phyloP scores from a whole-genome alignment of 1,140 invertebrate species.

The Sycophila sp. region DNA sequence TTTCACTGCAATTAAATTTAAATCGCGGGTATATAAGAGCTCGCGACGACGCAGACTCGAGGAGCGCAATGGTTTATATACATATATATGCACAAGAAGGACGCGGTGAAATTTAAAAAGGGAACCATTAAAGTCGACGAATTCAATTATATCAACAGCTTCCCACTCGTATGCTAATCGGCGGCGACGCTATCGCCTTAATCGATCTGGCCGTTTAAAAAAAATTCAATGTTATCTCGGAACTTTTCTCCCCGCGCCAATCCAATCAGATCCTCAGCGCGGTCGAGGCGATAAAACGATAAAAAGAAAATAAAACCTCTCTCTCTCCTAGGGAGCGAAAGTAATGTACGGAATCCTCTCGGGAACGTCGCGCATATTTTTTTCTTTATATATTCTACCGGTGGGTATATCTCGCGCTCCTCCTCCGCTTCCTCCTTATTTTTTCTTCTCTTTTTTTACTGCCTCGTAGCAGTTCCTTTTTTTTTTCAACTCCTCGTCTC shows the following conservation, averaged over 20 bases:
- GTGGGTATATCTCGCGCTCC: neutral
- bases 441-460: conserved; percentile 24
- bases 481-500: neutral
- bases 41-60: too few relatives aligned
- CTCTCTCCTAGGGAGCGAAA: neutral
- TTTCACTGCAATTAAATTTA: too few relatives aligned
- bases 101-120: conserved; percentile 20
- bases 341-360: conserved; percentile 26
- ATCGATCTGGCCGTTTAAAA: conserved; percentile 19
- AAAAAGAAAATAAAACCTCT: conserved; percentile 20
- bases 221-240: conserved; percentile 31
- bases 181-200: neutral
- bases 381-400: conserved; percentile 15
- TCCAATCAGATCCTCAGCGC: conserved; percentile 13
- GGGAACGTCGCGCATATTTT: conserved; percentile 25
- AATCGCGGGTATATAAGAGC: too few relatives aligned
- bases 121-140: neutral
- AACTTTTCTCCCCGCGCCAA: conserved; percentile 9
- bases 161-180: conserved; percentile 7
- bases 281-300: conserved; percentile 30
- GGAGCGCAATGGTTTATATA: too few relatives aligned
- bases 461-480: neutral
- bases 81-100: neutral
- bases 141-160: conserved; percentile 28
- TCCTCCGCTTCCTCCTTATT: neutral